Evolutionary conservation across 2,888 invertebrate species (phyloP).

Genomic region (Listrodromus nycthemerus): DNA sequence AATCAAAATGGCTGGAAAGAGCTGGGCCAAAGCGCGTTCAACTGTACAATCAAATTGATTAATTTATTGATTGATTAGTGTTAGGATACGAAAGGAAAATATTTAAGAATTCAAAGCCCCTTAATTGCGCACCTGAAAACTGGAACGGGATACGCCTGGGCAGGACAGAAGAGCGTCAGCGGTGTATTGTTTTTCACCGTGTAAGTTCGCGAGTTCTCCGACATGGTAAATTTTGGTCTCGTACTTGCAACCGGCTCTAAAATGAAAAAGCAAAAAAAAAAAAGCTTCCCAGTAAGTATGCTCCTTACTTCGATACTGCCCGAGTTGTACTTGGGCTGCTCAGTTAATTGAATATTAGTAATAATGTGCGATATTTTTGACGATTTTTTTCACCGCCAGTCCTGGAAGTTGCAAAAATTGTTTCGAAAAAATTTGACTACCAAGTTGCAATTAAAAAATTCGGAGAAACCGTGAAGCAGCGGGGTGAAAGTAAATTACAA

Average conservation of each 20-base stretch:
- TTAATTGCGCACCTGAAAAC: conserved; percentile 87
- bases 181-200: conserved; percentile 79
- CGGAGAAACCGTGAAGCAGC: too few species aligned
- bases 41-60: neutral
- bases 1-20: neutral
- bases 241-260: conserved; percentile 91
- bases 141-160: conserved; percentile 91
- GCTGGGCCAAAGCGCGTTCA: conserved; percentile 1
- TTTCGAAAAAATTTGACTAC: too few species aligned
- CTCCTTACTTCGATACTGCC: neutral
- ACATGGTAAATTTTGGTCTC: conserved; percentile 85
- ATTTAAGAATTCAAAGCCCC: neutral
- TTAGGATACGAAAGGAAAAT: neutral
- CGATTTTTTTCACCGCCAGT: neutral
- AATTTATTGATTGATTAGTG: too few species aligned
- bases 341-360: too few species aligned
- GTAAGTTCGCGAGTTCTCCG: conserved; percentile 83
- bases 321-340: neutral
- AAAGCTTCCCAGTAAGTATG: conserved; percentile 36
- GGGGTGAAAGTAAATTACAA: neutral
- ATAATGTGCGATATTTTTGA: too few species aligned
- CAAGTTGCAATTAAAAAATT: too few species aligned
- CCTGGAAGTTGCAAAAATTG: neutral
- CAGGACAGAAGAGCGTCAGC: conserved; percentile 89
- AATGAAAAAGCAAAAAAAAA: conserved; percentile 62